Evolutionary conservation across 2,888 invertebrate species (phyloP), one percentile per base, ranked within the genome.

Genomic region (Chydorus sphaericus): DNA sequence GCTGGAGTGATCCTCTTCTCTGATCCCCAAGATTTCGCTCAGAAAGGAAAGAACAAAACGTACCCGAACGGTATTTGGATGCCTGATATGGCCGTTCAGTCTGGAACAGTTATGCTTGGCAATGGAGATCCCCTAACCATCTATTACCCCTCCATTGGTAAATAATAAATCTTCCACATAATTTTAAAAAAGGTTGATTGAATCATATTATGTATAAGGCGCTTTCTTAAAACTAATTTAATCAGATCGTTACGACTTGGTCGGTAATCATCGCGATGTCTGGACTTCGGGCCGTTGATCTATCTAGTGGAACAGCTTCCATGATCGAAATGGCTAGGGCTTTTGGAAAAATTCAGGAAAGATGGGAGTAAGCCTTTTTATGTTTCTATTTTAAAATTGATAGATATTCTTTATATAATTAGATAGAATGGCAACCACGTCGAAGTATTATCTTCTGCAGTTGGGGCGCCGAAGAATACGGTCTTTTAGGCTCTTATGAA

Each of bases 201-300:
- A n/a, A n/a, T n/a, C n/a, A n/a, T n/a, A n/a, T n/a, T n/a, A n/a
- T n/a, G n/a, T n/a, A n/a, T n/a, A n/a, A n/a, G n/a, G n/a, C n/a
- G n/a, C n/a, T n/a, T n/a, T n/a, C n/a, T n/a, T n/a, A n/a, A n/a
- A n/a, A n/a, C n/a, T n/a, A n/a, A n/a, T n/a, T n/a, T n/a, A n/a
- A n/a, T 16, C 62, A 66, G 75, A 73, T 62, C 63, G 71, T 20
- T 75, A 74, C 62, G 70, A 76, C 7, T 61, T 76, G 55, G 58
- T 75, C 3, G 74, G 75, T 14, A 76, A 75, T 62, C 75, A 76
- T 62, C 66, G 72, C 39, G 75, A 75, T 61, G 73, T 75, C 30
- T 76, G 75, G 75, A 20, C 70, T 69, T 33, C 73, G 74, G 0
- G 70, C 70, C 4, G 64, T 71, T 11, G 74, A 74, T 60, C 74